Conservation (phyloP, 1,140 invertebrate genomes). For the Nebria ingens region DNA sequence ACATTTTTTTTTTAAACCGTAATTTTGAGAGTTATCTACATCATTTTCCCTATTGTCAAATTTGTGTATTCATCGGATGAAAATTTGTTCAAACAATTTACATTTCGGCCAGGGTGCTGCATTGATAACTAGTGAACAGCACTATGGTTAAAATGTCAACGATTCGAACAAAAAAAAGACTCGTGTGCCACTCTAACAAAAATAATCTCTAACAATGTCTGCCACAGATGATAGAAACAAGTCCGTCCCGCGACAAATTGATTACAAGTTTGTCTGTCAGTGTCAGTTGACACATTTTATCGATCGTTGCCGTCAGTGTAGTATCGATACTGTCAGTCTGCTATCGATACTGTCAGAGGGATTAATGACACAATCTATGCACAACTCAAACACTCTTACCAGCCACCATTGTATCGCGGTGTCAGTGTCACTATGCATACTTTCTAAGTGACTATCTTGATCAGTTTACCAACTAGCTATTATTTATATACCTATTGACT, state of each 20-base stretch:
- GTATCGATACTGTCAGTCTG: background rate
- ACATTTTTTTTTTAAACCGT: too few species aligned
- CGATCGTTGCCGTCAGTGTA: background rate
- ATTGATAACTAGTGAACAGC: slow-evolving; percentile 30
- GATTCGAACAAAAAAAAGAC: slow-evolving; percentile 27
- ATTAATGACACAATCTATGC: background rate
- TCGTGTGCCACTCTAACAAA: too few species aligned
- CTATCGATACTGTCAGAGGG: background rate
- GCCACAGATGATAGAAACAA: background rate
- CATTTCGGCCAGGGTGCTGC: slow-evolving; percentile 35
- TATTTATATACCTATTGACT: too few species aligned
- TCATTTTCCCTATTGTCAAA: too few species aligned
- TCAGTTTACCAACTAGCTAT: too few species aligned
- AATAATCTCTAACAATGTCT: too few species aligned
- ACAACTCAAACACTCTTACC: too few species aligned
- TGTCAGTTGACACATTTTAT: background rate
- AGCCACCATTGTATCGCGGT: too few species aligned
- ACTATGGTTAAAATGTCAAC: slow-evolving; percentile 37
- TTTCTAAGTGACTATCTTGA: too few species aligned
- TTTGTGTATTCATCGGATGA: too few species aligned
- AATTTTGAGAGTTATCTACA: too few species aligned
- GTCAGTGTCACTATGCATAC: too few species aligned
- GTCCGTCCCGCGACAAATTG: background rate
- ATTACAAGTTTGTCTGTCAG: background rate
- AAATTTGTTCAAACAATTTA: slow-evolving; percentile 30